Percentiles rank a stretch among this genome's conserved stretches.
phyloP scores from a whole-genome alignment of 2,888 invertebrate species.

The Archips crataeganus region DNA sequence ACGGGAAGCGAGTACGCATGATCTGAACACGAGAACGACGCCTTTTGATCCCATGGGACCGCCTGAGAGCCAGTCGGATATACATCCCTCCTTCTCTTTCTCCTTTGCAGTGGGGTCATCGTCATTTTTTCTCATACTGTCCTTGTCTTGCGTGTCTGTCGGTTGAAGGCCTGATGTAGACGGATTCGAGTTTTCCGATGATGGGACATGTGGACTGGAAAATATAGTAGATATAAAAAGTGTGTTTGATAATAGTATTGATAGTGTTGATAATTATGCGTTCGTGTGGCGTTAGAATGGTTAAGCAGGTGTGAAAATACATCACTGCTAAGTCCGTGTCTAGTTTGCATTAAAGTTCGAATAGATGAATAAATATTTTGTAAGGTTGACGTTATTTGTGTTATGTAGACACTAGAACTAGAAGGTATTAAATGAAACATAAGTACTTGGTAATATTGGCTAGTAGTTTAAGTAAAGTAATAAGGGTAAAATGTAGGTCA shows the following conservation, averaged over 20 bases:
- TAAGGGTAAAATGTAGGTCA: slow-evolving; percentile 27
- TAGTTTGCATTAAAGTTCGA: background rate
- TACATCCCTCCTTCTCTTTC: slow-evolving; percentile 66
- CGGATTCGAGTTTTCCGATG: slow-evolving; percentile 75
- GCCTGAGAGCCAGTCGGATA: slow-evolving; percentile 85
- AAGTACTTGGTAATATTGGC: background rate
- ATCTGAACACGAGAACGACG: slow-evolving; percentile 88
- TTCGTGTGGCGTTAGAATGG: background rate
- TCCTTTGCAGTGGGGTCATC: slow-evolving; percentile 60
- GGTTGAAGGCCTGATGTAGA: slow-evolving; percentile 79
- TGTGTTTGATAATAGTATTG: background rate
- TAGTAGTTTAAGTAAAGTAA: background rate
- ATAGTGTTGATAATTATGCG: background rate
- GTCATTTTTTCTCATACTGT: slow-evolving; percentile 78
- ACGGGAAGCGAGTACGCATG: slow-evolving; percentile 85
- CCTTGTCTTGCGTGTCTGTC: slow-evolving; percentile 55
- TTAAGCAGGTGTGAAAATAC: slow-evolving; percentile 5
- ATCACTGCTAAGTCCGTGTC: background rate
- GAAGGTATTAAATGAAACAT: background rate
- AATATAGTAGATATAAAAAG: slow-evolving; percentile 30
- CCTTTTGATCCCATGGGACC: slow-evolving; percentile 87
- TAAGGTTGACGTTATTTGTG: background rate
- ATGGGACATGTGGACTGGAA: slow-evolving; percentile 81
- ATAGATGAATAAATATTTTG: background rate
- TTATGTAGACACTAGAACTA: background rate